Base-by-base conservation (phyloP, 2,113 vertebrate species). In the Pelecanus crispus region DNA sequence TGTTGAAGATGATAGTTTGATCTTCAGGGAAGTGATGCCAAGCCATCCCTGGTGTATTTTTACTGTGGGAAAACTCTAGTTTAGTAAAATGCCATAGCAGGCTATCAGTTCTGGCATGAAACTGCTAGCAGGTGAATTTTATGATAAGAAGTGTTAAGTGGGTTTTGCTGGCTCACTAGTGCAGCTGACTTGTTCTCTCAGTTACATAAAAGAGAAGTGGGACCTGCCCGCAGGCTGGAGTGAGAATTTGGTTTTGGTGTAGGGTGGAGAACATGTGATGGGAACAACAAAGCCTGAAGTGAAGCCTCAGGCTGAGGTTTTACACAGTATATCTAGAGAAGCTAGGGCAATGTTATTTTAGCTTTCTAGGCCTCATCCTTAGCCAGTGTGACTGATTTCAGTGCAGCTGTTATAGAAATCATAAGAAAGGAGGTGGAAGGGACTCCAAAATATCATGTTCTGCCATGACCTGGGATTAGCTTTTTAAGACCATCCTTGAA, bases 51-150 rank as follows among this genome's bases (percentile, higher is more conserved):
- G 63, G 74, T 88, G 81, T 75, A 86, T 80, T 92, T 91, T 86
- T 94, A 90, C 59, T 90, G 53, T 0, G 2, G 36, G 55, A 93
- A 90, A 82, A 53, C 55, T 88, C 61, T 52, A 22, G 68, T 91
- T 92, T 75, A 80, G 70, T 67, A 59, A 87, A 77, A 94, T 71
- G 58, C 67, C 81, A 65, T 53, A 88, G 85, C 71, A 90, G 74
- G 71, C 81, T 96, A 93, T 89, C 85, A 58, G 92, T 45, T 94
- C 81, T 90, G 67, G 85, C 79, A 87, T 62, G 86, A 82, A 95
- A 86, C 56, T 77, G 53, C 90, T 68, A 95, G 93, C 92, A 93
- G 95, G 78, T 87, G 67, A 79, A 42, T 91, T 44, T 81, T 0
- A 2, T 85, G 78, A 88, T 34, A 67, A 53, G 59, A 94, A 71